Conservation (phyloP, 2,888 invertebrate species). For the Loripinus fragilis region DNA sequence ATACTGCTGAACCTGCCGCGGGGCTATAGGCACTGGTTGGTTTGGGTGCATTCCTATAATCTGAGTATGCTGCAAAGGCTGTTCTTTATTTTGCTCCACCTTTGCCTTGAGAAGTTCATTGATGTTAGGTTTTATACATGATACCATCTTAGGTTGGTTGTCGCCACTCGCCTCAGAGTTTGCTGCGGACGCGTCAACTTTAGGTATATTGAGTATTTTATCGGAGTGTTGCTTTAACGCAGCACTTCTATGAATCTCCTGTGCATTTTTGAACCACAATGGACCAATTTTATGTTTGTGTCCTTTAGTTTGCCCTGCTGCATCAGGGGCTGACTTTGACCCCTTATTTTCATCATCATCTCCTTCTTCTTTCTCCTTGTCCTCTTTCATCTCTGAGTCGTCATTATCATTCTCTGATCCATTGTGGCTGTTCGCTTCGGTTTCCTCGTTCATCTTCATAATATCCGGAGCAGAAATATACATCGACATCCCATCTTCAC, state of each 20-base stretch:
- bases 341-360: not conserved
- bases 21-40: not conserved
- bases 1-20: constrained; percentile 1
- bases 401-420: not conserved
- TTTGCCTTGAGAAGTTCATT: constrained; percentile 56
- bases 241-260: not conserved
- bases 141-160: not conserved
- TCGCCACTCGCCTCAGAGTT: not conserved
- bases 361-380: not conserved
- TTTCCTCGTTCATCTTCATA: constrained; percentile 38
- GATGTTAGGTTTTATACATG: constrained; percentile 17
- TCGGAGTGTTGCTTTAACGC: not conserved
- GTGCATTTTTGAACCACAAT: constrained; percentile 1
- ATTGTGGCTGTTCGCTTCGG: constrained; percentile 3
- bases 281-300: constrained; percentile 3
- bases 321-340: not conserved
- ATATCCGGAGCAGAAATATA: constrained; percentile 50
- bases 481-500: constrained; percentile 63
- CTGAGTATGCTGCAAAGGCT: not conserved
- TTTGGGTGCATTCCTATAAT: not conserved
- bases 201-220: constrained; percentile 8
- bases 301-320: not conserved
- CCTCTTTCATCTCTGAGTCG: not conserved
- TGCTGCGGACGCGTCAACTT: not conserved
- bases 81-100: constrained; percentile 32